phyloP scores from a whole-genome alignment of 2,888 invertebrate genomes.

The Cartodere bifasciata region DNA sequence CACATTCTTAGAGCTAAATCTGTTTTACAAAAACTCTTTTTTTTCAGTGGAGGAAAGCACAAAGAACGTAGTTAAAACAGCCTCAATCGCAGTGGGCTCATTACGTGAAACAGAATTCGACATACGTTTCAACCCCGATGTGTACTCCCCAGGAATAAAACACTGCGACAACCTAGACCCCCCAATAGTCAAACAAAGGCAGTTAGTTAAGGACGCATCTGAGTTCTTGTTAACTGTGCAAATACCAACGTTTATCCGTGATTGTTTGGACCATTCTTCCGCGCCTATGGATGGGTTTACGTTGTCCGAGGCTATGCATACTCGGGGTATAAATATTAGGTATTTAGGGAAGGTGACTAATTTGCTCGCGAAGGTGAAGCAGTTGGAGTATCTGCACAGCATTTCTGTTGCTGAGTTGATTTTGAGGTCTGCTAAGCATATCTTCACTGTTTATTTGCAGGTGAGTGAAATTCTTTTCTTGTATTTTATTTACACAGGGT shows the following conservation, averaged over 20 bases:
- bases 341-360: conserved; percentile 89
- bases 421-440: conserved; percentile 81
- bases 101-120: conserved; percentile 93
- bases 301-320: conserved; percentile 85
- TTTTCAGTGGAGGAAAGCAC: conserved; percentile 69
- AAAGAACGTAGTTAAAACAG: conserved; percentile 76
- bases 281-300: conserved; percentile 93
- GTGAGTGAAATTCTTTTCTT: conserved; percentile 35
- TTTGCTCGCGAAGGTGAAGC: conserved; percentile 62
- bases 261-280: conserved; percentile 80
- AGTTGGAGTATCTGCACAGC: conserved; percentile 75
- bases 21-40: background rate
- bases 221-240: conserved; percentile 88
- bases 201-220: conserved; percentile 88
- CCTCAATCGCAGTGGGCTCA: conserved; percentile 85
- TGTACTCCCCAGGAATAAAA: conserved; percentile 86
- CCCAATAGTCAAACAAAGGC: conserved; percentile 69
- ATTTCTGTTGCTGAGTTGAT: conserved; percentile 87
- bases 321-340: conserved; percentile 90
- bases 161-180: conserved; percentile 61
- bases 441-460: conserved; percentile 86
- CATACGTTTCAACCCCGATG: conserved; percentile 96
- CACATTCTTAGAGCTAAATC: background rate
- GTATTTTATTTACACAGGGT: too few relatives aligned
- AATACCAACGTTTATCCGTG: conserved; percentile 87